These are phyloP conservation scores for Petrocephalus zakoni DNA, from an alignment of 2,113 vertebrate genomes.

Conservation along the genomic window DNA sequence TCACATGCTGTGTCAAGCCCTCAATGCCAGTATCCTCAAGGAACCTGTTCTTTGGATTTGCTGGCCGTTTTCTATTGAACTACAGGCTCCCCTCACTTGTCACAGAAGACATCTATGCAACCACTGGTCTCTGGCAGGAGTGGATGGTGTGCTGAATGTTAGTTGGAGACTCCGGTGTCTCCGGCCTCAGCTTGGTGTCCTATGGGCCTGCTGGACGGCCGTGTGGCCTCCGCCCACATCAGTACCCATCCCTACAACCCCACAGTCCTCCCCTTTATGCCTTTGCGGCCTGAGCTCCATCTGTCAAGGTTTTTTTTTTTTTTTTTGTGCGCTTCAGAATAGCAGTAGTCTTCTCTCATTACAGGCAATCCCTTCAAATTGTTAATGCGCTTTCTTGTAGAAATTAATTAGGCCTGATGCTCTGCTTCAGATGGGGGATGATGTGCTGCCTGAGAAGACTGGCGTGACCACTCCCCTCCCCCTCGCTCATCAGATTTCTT, in stretches of 20 bases:
- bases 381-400: constrained; percentile 22
- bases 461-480: not conserved
- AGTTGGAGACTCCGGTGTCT: not conserved
- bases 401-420: constrained; percentile 17
- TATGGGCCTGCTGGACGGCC: not conserved
- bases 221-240: not conserved
- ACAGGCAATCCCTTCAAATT: constrained; percentile 20
- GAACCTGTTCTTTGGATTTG: not conserved
- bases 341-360: constrained; percentile 19
- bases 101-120: not conserved
- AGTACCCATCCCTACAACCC: not conserved
- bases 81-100: too few species aligned
- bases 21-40: not conserved
- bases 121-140: not conserved
- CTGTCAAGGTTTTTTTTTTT: not conserved
- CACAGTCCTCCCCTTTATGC: not conserved
- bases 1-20: not conserved
- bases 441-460: not conserved
- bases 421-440: not conserved
- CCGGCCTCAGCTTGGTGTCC: not conserved
- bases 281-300: not conserved
- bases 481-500: not conserved
- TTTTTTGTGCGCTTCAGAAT: not conserved
- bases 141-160: not conserved
- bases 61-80: not conserved